Evolutionary conservation across 2,888 invertebrate species (phyloP).

Genomic region (Diaprepes abbreviatus): DNA sequence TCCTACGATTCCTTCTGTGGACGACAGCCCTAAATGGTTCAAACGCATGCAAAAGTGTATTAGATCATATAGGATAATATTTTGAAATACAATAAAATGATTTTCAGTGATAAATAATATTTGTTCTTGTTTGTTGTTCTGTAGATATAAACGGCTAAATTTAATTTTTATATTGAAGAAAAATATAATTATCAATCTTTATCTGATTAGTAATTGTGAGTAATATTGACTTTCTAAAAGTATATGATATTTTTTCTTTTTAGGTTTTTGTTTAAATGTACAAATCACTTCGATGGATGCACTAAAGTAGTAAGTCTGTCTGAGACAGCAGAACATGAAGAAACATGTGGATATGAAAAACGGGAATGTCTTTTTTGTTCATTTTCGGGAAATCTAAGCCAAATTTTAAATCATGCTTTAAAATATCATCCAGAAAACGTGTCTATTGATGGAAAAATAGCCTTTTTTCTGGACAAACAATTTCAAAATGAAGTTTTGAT

Average conservation of each 20-base stretch:
- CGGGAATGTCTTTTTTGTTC: conserved; percentile 8
- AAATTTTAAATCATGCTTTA: conserved; percentile 3
- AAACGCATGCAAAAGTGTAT: no score
- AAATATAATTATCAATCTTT: no score
- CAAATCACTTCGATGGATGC: neutral
- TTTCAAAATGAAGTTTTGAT: neutral
- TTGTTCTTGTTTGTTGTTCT: no score
- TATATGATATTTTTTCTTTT: neutral
- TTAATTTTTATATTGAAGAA: no score
- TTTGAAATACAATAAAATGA: no score
- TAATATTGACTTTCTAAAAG: no score
- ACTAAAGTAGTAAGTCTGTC: neutral
- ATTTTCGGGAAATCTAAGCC: neutral
- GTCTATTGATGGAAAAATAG: neutral
- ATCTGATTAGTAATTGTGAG: no score
- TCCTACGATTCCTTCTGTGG: no score
- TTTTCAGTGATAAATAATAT: no score
- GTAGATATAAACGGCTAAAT: no score
- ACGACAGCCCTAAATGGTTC: no score
- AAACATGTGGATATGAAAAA: neutral
- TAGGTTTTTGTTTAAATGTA: conserved; percentile 1
- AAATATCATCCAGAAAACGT: neutral
- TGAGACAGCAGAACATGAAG: neutral
- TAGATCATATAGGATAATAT: no score
- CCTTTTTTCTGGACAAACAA: neutral